Base-by-base conservation (phyloP, 2,113 vertebrate species). In the Spheniscus mendiculus region DNA sequence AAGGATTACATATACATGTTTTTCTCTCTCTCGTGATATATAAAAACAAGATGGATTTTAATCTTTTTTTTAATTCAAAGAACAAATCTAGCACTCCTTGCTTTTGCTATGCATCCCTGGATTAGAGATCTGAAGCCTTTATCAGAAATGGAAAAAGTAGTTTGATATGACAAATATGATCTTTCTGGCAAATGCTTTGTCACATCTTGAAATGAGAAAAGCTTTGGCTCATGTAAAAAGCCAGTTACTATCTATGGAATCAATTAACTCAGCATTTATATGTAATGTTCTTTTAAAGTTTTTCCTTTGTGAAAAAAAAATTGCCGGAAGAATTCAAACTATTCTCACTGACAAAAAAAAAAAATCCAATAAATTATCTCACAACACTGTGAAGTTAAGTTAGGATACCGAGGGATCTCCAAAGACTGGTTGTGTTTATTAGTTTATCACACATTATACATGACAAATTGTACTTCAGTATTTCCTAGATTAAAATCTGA, bases 151-250 rank as follows among this genome's bases (percentile, higher is more conserved):
- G 66, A 66, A 89, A 90, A 90, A 40, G 7, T 14, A 71, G 45
- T 71, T 93, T 78, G 73, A 94, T 76, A 65, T 27, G 62, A 90
- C 66, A 88, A 94, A 80, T 72, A 85, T 1, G 23, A 94, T 77
- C 83, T 76, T 84, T 47, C 86, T 65, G 40, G 86, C 36, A 93
- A 92, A 93, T 59, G 52, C 67, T 83, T 81, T 93, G 69, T 92
- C 83, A 92, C 27, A 26, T 79, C 69, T 45, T 72, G 52, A 95
- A 89, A 95, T 76, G 34, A 76, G 52, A 95, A 93, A 91, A 94
- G 83, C 76, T 94, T 49, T 84, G 77, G 63, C 44, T 97, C 65
- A 47, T 16, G 26, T 67, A 67, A 91, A 89, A 93, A 92, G 42
- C 80, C 76, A 89, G 81, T 88, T 83, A 44, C 63, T 63, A 84